Evolutionary conservation across 2,797 vertebrate species (phyloP), one percentile per base, ranked within the genome.

Genomic region (Novumbra hubbsi): DNA sequence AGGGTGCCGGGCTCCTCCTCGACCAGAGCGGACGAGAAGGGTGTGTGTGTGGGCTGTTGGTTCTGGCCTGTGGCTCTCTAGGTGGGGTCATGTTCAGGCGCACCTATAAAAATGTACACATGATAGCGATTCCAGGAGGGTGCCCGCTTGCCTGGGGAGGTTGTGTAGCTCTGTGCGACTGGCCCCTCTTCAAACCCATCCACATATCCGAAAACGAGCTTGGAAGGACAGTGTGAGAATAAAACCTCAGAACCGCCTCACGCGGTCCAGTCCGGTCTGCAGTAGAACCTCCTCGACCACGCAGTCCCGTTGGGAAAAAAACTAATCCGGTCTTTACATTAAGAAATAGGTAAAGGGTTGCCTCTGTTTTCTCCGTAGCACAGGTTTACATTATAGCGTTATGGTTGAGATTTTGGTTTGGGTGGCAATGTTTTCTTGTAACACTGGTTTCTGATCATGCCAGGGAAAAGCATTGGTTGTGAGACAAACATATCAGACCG

Each of bases 321-420:
- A n/a, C n/a, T 32, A 45, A 57, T 11, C 49, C 19, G 17, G 49
- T 28, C 49, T 52, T 48, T 63, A 8, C 38, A 16, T 1, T 63
- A 21, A 62, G 9, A 24, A 3, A 8, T 21, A 17, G 9, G 49
- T 8, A 48, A 38, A 50, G 48, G 70, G 38, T 24, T 6, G 28
- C 38, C 38, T 66, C 21, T 9, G 6, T 17, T 68, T 64, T 28
- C 15, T 64, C 65, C 65, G 55, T 68, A 28, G 4, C 41, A 68
- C 12, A 27, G 11, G 68, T 60, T 74, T 45, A 17, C n/a, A 38
- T 8, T 74, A 60, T 74, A 24, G 17, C 60, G 73, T 21, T n/a
- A 68, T 74, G 68, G 73, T 74, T 68, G 73, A 65, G 34, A 16
- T 60, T 19, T 15, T 68, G 68, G 68, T 68, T 45, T 60, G 68